Evolutionary conservation across 2,113 vertebrate species (phyloP), one percentile per base, ranked within the genome.

Genomic region (Eubucco bourcierii): DNA sequence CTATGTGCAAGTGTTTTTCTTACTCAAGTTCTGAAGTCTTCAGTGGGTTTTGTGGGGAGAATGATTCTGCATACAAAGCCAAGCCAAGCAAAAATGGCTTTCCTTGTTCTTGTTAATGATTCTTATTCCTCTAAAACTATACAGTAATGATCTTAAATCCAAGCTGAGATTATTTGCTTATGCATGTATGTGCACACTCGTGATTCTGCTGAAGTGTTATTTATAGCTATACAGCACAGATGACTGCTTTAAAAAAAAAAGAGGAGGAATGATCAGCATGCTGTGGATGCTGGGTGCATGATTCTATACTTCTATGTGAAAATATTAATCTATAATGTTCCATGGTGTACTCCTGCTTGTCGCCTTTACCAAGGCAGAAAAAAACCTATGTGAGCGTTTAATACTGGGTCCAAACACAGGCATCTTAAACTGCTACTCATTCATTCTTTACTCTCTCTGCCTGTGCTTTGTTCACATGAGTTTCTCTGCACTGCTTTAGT

Each of bases 161-260:
- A 58, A 74, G 29, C 31, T 73, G 71, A 81, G 65, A 88, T 76
- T 81, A 85, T 89, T 89, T 73, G 37, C 56, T 83, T 91, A 44
- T 86, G 82, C 58, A 56, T 87, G 58, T 82, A 46, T 95, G 68
- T 88, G 74, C 78, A 59, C 72, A 67, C 96, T 95, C 72, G 75
- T 94, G 92, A 90, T 94, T 87, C 90, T 95, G 78, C 72, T 70
- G 53, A 77, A 85, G 60, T 80, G 72, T 93, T 96, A 95, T 96
- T 96, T 96, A 96, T 95, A 96, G 89, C 89, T 92, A 4, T 86
- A 67, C 31, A 94, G 94, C 78, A 79, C 90, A 94, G 90, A 96
- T 96, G 95, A 96, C 84, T 93, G 74, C 75, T 87, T 88, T 74
- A 47, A 85, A 94, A 87, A 67, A 66, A 91, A 88, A 65, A 41